Conservation (phyloP, 2,113 vertebrate genomes). For the Lagenorhynchus albirostris region DNA sequence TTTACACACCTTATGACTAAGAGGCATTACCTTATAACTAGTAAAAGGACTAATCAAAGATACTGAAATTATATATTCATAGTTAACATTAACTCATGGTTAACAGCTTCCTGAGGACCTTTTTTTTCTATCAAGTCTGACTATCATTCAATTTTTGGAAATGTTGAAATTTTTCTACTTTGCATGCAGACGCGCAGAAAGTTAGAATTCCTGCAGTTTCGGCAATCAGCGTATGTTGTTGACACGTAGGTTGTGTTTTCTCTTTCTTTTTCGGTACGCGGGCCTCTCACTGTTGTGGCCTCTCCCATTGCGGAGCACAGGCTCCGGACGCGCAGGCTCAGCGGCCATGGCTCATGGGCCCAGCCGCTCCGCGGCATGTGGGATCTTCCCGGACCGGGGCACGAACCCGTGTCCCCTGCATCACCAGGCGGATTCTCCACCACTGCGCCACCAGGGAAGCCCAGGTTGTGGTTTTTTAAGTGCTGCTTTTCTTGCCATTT, state of each 20-base stretch:
- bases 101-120: background rate
- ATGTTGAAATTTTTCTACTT: background rate
- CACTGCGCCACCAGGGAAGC: too few species aligned
- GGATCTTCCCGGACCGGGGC: too few species aligned
- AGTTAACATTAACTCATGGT: background rate
- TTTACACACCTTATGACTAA: background rate
- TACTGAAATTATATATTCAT: background rate
- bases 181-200: background rate
- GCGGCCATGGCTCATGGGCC: too few species aligned
- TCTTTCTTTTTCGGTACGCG: too few species aligned
- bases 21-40: background rate
- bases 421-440: too few species aligned
- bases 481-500: slow-evolving; percentile 1
- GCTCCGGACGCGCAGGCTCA: too few species aligned
- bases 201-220: background rate
- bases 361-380: too few species aligned
- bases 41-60: background rate
- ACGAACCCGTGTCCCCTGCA: too few species aligned
- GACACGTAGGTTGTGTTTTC: background rate
- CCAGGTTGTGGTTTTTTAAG: background rate
- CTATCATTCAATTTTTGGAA: background rate
- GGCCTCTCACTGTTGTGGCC: too few species aligned
- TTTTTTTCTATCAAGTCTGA: background rate
- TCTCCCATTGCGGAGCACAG: too few species aligned
- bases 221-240: background rate